Evolutionary conservation across 2,113 vertebrate genomes (phyloP).

Genomic region (Prunella himalayana): DNA sequence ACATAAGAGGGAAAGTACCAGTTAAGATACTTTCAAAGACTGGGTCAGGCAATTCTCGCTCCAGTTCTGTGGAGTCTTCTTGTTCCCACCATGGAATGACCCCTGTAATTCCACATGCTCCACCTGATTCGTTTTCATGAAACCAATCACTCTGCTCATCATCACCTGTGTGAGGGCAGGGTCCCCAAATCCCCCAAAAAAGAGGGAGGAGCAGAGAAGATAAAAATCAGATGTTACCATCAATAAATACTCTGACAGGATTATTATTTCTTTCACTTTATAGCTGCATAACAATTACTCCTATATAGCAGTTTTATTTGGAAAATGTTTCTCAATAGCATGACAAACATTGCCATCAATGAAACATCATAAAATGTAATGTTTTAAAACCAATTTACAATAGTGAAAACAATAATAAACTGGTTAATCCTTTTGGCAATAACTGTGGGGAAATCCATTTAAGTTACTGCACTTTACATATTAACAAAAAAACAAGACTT

Average conservation of each 20-base stretch:
- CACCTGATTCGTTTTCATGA: constrained; percentile 89
- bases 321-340: constrained; percentile 13
- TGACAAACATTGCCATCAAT: constrained; percentile 1
- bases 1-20: constrained; percentile 93
- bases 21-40: constrained; percentile 94
- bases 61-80: constrained; percentile 79
- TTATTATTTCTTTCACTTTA: constrained; percentile 5
- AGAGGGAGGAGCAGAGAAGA: not conserved
- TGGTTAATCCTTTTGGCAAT: constrained; percentile 51
- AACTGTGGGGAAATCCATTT: constrained; percentile 57
- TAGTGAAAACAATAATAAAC: constrained; percentile 57
- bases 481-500: constrained; percentile 60
- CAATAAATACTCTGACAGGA: not conserved
- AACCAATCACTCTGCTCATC: constrained; percentile 99
- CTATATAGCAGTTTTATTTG: not conserved
- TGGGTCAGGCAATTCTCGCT: constrained; percentile 86
- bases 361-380: constrained; percentile 51
- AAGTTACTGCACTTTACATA: constrained; percentile 50
- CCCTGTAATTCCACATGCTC: constrained; percentile 90
- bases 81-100: constrained; percentile 96
- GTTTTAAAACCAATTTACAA: constrained; percentile 59
- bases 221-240: constrained; percentile 22
- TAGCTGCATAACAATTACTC: not conserved
- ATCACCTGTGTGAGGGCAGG: constrained; percentile 76
- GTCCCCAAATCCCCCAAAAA: not conserved